These are phyloP conservation scores for Lutraria rhynchaena DNA, from an alignment of 1,140 invertebrate genomes.

Conservation along the genomic window DNA sequence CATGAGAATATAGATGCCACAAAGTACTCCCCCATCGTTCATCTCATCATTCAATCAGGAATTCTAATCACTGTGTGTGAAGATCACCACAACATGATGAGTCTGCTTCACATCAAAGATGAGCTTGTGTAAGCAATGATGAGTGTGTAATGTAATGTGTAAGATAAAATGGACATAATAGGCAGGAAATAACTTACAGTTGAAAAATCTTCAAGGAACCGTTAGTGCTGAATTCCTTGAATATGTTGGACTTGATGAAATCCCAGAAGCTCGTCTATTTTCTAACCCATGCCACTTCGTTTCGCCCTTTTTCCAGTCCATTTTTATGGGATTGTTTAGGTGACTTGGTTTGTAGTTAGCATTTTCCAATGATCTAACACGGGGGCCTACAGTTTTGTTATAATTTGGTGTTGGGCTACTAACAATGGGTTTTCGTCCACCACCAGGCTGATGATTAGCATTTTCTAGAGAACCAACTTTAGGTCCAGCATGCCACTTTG, in stretches of 20 bases:
- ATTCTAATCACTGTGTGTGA: too few relatives aligned
- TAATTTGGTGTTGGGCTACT: slow-evolving; percentile 91
- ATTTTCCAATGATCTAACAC: slow-evolving; percentile 95
- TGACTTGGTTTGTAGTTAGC: slow-evolving; percentile 85
- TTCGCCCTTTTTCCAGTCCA: slow-evolving; percentile 46
- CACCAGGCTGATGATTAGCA: slow-evolving; percentile 84
- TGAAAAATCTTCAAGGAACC: slow-evolving; percentile 38
- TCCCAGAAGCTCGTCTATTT: slow-evolving; percentile 22
- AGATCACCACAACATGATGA: too few relatives aligned
- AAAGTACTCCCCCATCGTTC: too few relatives aligned
- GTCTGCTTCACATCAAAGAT: too few relatives aligned
- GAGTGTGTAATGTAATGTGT: too few relatives aligned
- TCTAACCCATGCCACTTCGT: slow-evolving; percentile 37
- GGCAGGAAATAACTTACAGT: too few relatives aligned
- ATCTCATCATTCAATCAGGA: too few relatives aligned
- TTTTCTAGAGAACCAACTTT: slow-evolving; percentile 87
- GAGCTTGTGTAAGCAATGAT: too few relatives aligned
- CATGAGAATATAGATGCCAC: too few relatives aligned
- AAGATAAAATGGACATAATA: too few relatives aligned
- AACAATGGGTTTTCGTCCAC: slow-evolving; percentile 67
- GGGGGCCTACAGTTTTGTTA: slow-evolving; percentile 85
- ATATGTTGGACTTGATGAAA: slow-evolving; percentile 11
- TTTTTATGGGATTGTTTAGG: slow-evolving; percentile 3
- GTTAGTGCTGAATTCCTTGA: slow-evolving; percentile 56
- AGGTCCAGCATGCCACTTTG: slow-evolving; percentile 73